Evolutionary conservation across 1,140 invertebrate genomes (phyloP), one percentile per base, ranked within the genome.

Genomic region (Marisa cornuarietis): DNA sequence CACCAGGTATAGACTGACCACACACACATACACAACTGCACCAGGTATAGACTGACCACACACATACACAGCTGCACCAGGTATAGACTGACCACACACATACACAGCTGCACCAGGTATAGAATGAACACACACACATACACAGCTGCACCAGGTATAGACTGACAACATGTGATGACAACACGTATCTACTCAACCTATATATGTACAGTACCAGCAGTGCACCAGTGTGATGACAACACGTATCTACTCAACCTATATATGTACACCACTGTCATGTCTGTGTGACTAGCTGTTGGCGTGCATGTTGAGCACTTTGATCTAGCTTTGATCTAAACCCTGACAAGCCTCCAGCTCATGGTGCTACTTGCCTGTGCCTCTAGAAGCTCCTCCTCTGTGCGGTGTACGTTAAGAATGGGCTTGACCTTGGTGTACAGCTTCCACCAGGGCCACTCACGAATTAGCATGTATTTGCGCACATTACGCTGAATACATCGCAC

Each of bases 401-500:
- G 93, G 89, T 98, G 96, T 10, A 98, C 96, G 88, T 97, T 97
- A 26, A 98, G 92, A 75, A 98, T 92, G 26, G 97, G 97, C 65
- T 95, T 95, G 54, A 98, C 95, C 84, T 96, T 94, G 31, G 97
- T 95, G 87, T 97, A 94, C 71, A 98, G 92, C 76, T 96, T 93
- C 97, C 97, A 98, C 97, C 97, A 98, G 9, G 96, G 94, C 97
- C 97, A 99, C 90, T 97, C 96, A 71, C 95, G 93, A 1, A 98
- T 96, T 58, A 94, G 93, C 89, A 98, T 93, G 88, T 97, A 95
- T 84, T 96, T 97, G 82, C 95, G 94, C 3, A 98, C 96, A 92
- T 98, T 98, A 79, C 95, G 94, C 88, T 98, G 97, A 78, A 98
- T 95, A 90, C 96, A 98, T 78, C 95, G 93, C 24, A 98, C 95